A percentile compares a stretch with the other conserved stretches of the same genome.
Conservation (phyloP, 2,113 vertebrate genomes). For the Sterrhoptilus dennistouni region DNA sequence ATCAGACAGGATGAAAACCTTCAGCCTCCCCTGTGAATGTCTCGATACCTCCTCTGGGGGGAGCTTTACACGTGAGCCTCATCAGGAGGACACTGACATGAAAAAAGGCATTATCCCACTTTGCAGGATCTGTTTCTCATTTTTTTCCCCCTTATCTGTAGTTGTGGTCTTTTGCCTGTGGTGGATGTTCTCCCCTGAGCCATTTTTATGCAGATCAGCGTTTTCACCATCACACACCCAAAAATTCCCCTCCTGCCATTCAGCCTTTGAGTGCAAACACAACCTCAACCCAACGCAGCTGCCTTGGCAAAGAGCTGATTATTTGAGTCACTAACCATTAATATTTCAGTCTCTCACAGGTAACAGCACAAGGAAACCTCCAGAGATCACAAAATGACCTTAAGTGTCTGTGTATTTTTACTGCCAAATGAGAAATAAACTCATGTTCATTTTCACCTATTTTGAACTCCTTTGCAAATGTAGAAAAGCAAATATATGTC, state of each 20-base stretch:
- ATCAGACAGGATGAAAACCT: not conserved
- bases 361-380: not conserved
- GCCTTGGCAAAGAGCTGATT: not conserved
- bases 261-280: not conserved
- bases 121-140: not conserved
- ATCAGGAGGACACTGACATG: not conserved
- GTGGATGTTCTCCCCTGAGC: not conserved
- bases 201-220: not conserved
- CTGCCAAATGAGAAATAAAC: not conserved
- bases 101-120: not conserved
- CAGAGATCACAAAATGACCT: not conserved
- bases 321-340: too few species aligned
- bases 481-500: not conserved
- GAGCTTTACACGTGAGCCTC: not conserved
- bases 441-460: not conserved
- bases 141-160: too few species aligned
- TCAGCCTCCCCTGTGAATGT: not conserved
- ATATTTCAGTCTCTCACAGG: not conserved
- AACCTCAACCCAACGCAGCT: not conserved
- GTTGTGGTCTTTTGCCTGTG: fast-evolving
- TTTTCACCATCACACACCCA: not conserved
- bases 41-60: not conserved
- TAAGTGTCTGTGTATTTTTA: not conserved
- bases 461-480: not conserved
- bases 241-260: not conserved